Conservation (phyloP, 1,140 invertebrate species). For the Hypsibius dujardini region DNA sequence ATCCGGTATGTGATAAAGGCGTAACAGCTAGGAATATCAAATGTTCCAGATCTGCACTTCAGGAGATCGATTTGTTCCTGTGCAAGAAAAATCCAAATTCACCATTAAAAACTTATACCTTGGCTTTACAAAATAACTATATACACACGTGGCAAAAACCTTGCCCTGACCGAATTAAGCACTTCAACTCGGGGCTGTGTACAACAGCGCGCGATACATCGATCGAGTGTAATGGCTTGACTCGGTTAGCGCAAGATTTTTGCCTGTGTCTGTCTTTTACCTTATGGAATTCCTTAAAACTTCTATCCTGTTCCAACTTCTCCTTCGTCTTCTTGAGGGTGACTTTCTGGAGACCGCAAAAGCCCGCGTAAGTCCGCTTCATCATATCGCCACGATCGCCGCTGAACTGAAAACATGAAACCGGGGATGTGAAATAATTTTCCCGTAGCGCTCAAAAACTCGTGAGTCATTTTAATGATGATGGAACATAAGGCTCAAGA, state of each 20-base stretch:
- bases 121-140: too few species aligned
- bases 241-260: too few species aligned
- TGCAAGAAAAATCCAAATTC: background rate
- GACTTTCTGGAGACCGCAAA: background rate
- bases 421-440: background rate
- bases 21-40: background rate
- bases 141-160: too few species aligned
- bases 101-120: too few species aligned
- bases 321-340: background rate
- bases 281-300: background rate
- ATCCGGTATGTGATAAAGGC: background rate
- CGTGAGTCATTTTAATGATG: background rate
- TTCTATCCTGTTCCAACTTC: background rate
- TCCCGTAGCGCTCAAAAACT: background rate
- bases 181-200: too few species aligned
- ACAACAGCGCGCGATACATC: too few species aligned
- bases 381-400: background rate
- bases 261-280: background rate
- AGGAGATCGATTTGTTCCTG: background rate
- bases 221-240: too few species aligned
- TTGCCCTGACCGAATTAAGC: too few species aligned
- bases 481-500: background rate
- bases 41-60: background rate
- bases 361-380: background rate
- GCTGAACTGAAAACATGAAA: background rate